Base-by-base conservation (phyloP, 2,888 invertebrate species). In the Drosophila picticornis region DNA sequence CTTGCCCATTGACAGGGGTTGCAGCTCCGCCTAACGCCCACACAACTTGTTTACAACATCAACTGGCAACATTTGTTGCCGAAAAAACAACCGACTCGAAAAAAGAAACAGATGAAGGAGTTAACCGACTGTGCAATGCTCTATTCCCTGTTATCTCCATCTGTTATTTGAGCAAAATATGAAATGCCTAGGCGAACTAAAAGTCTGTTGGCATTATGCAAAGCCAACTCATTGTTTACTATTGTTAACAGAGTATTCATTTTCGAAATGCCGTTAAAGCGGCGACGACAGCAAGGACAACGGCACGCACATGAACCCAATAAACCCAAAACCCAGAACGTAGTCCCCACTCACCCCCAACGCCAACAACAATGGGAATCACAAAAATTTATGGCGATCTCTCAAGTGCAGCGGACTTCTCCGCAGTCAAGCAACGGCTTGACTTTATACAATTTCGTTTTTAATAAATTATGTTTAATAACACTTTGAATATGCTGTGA, bases 401-500 rank as follows among this genome's bases (percentile, higher is more conserved):
- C 65, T 77, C 82, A 79, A 84, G 77, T 77, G 76, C 79, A 79
- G 66, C 68, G 57, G 65, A 32, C 55, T 46, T 48, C 11, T 36
- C 40, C 46, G n/a, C 43, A 36, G 32, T 63, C 48, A 11, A 56
- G 66, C 40, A 76, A 71, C 75, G 78, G 61, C 78, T 78, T 72
- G 81, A 75, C 73, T 84, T 89, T 76, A 83, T 85, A 89, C 82
- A 88, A 88, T 88, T 88, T 88, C 83, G 86, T 86, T 88, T 86
- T 91, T 91, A 89, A 91, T 90, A 91, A 90, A 90, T 91, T 91
- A 90, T 90, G 91, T 90, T 90, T 88, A 90, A 91, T 90, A 91
- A 90, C 86, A 84, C 86, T 91, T 90, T 88, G 88, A 88, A 88
- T 88, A 88, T 88, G 88, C 84, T 90, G 84, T 71, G 83, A 85